phyloP scores from a whole-genome alignment of 2,113 vertebrate species.

The Paradisaea rubra region DNA sequence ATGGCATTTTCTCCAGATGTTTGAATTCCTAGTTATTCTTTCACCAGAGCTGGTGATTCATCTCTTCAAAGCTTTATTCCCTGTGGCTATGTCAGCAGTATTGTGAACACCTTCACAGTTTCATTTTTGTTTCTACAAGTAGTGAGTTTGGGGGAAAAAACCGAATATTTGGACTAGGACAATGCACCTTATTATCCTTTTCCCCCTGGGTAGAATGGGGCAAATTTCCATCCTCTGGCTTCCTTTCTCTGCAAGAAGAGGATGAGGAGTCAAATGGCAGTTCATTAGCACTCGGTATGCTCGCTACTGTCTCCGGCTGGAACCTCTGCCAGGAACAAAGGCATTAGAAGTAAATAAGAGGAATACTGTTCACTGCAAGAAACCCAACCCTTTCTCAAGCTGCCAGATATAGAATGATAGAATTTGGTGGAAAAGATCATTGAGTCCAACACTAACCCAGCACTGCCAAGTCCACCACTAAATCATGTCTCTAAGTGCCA shows the following conservation, averaged over 20 bases:
- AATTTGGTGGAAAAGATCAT: not conserved
- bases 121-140: not conserved
- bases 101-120: not conserved
- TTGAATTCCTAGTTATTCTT: not conserved
- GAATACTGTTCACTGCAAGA: not conserved
- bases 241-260: not conserved
- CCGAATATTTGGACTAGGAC: not conserved
- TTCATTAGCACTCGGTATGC: not conserved
- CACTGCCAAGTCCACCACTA: not conserved
- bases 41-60: not conserved
- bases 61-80: not conserved
- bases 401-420: not conserved
- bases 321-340: not conserved
- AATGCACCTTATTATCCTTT: not conserved
- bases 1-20: not conserved
- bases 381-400: not conserved
- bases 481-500: not conserved
- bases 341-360: not conserved
- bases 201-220: not conserved
- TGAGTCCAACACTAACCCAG: not conserved
- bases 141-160: not conserved
- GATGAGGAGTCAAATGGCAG: not conserved
- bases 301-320: not conserved
- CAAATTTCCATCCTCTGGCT: not conserved
- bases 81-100: not conserved